Percentiles rank a stretch among this genome's conserved stretches.
Conservation (phyloP, 64 coral and sea anemone genomes). For the Montipora sp. region DNA sequence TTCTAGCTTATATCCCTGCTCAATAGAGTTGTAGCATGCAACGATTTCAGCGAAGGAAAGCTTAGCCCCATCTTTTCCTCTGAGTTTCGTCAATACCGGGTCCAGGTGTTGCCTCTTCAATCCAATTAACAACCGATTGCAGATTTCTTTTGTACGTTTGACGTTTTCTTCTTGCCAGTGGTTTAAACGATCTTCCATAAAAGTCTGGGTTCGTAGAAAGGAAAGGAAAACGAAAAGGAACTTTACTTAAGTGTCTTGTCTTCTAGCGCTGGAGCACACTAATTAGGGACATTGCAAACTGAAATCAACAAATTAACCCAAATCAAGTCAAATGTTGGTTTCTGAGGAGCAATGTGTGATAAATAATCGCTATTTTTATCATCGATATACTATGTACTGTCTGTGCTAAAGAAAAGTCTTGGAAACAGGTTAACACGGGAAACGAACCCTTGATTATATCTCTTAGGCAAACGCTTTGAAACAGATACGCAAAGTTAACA, state of each 20-base stretch:
- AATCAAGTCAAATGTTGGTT: too few relatives aligned
- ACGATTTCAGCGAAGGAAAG: conserved; percentile 76
- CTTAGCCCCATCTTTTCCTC: conserved; percentile 58
- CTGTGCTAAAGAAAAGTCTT: too few relatives aligned
- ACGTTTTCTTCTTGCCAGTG: conserved; percentile 48
- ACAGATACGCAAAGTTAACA: too few relatives aligned
- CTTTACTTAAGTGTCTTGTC: too few relatives aligned
- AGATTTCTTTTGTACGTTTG: conserved; percentile 31
- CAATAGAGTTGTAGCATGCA: conserved; percentile 62
- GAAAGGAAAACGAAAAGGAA: background rate
- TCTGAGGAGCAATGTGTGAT: too few relatives aligned
- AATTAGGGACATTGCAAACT: too few relatives aligned
- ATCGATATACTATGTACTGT: background rate
- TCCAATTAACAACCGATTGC: conserved; percentile 34
- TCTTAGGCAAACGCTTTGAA: too few relatives aligned
- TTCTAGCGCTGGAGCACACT: too few relatives aligned
- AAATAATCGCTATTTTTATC: background rate
- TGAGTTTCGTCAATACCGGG: conserved; percentile 41
- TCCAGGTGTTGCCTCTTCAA: conserved; percentile 48
- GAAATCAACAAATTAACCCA: too few relatives aligned
- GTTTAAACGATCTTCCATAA: conserved; percentile 28
- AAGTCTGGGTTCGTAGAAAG: background rate
- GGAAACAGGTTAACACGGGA: too few relatives aligned
- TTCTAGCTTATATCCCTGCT: conserved; percentile 46
- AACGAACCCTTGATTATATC: too few relatives aligned